Evolutionary conservation across 2,888 invertebrate genomes (phyloP), one percentile per base, ranked within the genome.

Genomic region (Drosophila lacicola): DNA sequence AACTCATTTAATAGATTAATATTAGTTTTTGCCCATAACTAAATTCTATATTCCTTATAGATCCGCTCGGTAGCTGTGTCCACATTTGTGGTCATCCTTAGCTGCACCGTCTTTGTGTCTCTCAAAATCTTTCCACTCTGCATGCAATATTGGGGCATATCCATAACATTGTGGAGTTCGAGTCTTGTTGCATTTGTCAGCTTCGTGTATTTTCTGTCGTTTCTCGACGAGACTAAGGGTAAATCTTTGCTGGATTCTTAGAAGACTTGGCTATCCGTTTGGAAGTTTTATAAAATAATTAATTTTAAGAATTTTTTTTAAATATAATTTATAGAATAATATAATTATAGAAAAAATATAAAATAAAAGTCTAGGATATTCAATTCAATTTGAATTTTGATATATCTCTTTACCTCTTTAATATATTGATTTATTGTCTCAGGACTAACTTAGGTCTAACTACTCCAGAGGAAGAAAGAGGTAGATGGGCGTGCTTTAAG

Each of bases 151-250:
- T 69, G 80, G 49, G 82, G 85, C 45, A 60, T 91, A 0, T 76
- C 86, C 9, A 66, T 67, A 25, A 88, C 84, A 14, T 82, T 92
- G 89, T 90, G 85, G 83, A 58, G 82, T n/a, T 84, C 79, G 29
- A 82, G 87, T 5, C 42, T 41, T 0, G 67, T 80, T 25, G 76
- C 85, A 19, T 60, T 81, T 10, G 13, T 67, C 4, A 83, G 88
- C 6, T 82, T 89, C 5, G 6, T 90, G 4, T 90, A 88, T 53
- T 74, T 90, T 29, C 29, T 70, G 4, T 33, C 82, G 13, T 86
- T 71, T 44, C 60, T 91, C 10, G 78, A 82, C 17, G 91, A 91
- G 67, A 91, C 91, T 0, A 91, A 89, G 34, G 89, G 90, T 13
- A 90, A 88, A 74, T 80, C 81, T 3, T 50, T 91, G 53, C 66